Base-by-base conservation (phyloP, 30 jellyfish, hydroid and myxozoan genomes). In the Cassiopea andromeda region DNA sequence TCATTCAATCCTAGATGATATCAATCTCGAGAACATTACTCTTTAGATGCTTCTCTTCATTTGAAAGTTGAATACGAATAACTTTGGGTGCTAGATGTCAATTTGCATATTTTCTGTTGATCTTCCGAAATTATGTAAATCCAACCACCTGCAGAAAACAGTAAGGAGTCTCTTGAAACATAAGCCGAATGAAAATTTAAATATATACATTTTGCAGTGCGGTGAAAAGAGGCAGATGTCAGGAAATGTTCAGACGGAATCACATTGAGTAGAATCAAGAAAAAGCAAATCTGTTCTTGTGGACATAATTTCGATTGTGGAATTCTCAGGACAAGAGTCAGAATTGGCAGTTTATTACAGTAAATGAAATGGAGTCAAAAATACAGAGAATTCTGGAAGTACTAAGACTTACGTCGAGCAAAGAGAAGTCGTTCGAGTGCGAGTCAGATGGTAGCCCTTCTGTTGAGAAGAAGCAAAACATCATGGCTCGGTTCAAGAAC, bases 91-190 rank as follows among this genome's bases (percentile, higher is more conserved):
- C 1, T 50, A 70, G 27, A 18, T 19, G 50, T 48, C n/a, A 77
- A 48, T 5, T 48, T 43, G 75, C 4, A 49, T 44, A 13, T 46
- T 60, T 27, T 27, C 44, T 80, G 89, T 80, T 80, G 89, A 18
- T 80, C 79, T 10, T 44, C 4, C 71, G 73, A 61, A 48, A 27
- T 66, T 73, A 80, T 80, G 78, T 79, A 59, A 80, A 46, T 66
- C 90, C 45, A 48, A 15, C 78, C 80, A 69, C 81, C 80, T 69
- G 80, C 90, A 44, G 73, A 38, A 44, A 81, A 81, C 90, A 81
- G 90, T 67, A 81, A 81, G 90, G 69, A 81, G 82, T 57, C 90
- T 64, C 73, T 77, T 61, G 49, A 48, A 77, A 77, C 73, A 15
- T 38, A 77, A 77, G 86, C 38, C 79, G 79, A 70, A 70, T 70